Percentiles rank a stretch among this genome's conserved stretches.
Evolutionary conservation across 2,888 invertebrate species (phyloP).

Genomic region (Steinernema carpocapsae): DNA sequence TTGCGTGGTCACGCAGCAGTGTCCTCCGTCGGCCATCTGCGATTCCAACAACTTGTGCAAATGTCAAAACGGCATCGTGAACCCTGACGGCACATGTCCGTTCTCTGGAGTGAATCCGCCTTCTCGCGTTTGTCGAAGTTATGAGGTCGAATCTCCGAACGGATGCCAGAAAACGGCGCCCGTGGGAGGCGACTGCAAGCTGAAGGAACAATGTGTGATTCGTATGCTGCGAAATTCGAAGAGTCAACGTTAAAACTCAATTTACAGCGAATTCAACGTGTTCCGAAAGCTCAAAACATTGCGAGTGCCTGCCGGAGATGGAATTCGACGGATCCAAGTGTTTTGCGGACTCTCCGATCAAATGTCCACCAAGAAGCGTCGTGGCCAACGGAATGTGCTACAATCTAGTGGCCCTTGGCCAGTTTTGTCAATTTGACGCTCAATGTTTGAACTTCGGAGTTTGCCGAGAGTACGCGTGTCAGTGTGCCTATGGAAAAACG

Average conservation of each 20-base stretch:
- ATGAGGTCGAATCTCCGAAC: neutral
- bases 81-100: neutral
- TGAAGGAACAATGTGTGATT: neutral
- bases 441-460: neutral
- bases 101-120: neutral
- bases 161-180: neutral
- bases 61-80: neutral
- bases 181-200: neutral
- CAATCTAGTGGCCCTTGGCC: neutral
- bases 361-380: neutral
- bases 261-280: neutral
- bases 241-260: neutral
- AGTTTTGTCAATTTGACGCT: slow-evolving; percentile 7
- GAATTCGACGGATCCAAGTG: neutral
- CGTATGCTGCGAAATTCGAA: neutral
- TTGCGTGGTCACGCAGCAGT: neutral
- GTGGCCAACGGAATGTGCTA: slow-evolving; percentile 15
- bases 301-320: neutral
- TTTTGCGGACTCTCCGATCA: neutral
- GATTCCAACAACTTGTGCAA: neutral
- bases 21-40: neutral
- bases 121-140: neutral
- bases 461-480: neutral
- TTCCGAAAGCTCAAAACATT: neutral
- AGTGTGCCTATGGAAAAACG: neutral